Percentiles rank a stretch among this genome's conserved stretches.
Conservation (phyloP, 2,888 invertebrate species). For the Drosophila borealis region DNA sequence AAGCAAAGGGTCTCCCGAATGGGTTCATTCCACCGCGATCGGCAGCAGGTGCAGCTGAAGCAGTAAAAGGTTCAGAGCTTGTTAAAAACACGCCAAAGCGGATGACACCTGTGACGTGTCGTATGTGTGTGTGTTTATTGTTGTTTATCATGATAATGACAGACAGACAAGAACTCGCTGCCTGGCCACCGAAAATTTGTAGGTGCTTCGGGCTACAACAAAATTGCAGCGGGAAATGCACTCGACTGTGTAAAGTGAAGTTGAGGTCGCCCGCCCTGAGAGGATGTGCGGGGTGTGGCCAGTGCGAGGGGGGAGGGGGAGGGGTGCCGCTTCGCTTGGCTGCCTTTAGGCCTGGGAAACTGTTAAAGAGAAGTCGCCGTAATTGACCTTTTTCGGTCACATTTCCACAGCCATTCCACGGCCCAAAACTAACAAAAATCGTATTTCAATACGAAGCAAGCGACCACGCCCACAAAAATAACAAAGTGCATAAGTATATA, state of each 20-base stretch:
- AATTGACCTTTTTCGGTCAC: constrained; percentile 74
- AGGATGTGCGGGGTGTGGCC: constrained; percentile 59
- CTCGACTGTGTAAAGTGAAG: constrained; percentile 71
- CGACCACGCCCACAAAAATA: constrained; percentile 55
- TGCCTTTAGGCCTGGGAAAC: constrained; percentile 61
- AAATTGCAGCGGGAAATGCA: constrained; percentile 67
- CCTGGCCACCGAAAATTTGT: constrained; percentile 43
- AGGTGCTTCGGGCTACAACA: constrained; percentile 45
- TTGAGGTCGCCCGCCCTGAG: constrained; percentile 49
- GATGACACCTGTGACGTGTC: constrained; percentile 73
- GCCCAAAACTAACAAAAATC: constrained; percentile 37
- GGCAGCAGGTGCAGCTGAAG: constrained; percentile 49
- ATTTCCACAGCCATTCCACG: constrained; percentile 37
- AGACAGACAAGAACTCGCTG: constrained; percentile 16
- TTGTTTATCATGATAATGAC: constrained; percentile 75
- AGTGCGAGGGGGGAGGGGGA: not conserved
- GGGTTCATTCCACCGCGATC: not conserved
- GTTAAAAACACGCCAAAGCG: constrained; percentile 52
- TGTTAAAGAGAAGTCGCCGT: constrained; percentile 57
- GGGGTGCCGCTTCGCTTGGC: constrained; percentile 44
- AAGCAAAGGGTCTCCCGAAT: not conserved
- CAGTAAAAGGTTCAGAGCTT: constrained; percentile 22
- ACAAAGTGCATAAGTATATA: constrained; percentile 1
- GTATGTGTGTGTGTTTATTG: constrained; percentile 10
- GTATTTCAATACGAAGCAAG: constrained; percentile 50